Evolutionary conservation across 1,140 invertebrate genomes (phyloP), one percentile per base, ranked within the genome.

Genomic region (Mylabris phalerata): DNA sequence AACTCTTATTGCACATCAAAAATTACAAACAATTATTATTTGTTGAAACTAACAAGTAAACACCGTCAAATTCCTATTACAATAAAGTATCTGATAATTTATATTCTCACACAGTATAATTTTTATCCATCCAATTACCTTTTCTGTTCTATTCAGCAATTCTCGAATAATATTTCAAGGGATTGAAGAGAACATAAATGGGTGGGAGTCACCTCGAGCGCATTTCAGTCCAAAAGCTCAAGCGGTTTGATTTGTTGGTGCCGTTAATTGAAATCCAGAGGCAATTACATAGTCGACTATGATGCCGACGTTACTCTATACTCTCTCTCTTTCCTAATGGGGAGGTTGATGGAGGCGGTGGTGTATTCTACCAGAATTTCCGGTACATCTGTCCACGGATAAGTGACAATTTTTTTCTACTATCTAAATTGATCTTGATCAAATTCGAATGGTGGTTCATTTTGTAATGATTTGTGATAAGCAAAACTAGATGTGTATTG

Each of bases 161-260:
- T 70, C 69, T 60, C 61, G 61, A 61, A 67, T 66, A 63, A 71
- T 73, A 73, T 71, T 70, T 73, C 65, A 73, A 58, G 60, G 71
- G 71, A 73, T 73, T 72, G 71, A 72, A 64, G 32, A 32, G 69
- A 73, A 69, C 69, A 70, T 71, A 71, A 70, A 68, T 65, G 70
- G 68, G 55, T 52, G 55, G 50, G 64, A 60, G 61, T 54, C 51
- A 63, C 61, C 59, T 62, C 64, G 66, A 62, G 60, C 60, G 54
- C 62, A 58, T 59, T 65, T 63, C 59, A 61, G 64, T 65, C 61
- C 63, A 55, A 61, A 32, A 32, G 65, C 64, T 69, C 74, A 73
- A 72, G 71, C 73, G 69, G 73, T 74, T 75, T 75, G 73, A 75
- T 75, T 75, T 75, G 73, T 75, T 72, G 70, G 70, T 64, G 70